phyloP scores from a whole-genome alignment of 2,113 vertebrate genomes.

The Psephotus haematonotus region DNA sequence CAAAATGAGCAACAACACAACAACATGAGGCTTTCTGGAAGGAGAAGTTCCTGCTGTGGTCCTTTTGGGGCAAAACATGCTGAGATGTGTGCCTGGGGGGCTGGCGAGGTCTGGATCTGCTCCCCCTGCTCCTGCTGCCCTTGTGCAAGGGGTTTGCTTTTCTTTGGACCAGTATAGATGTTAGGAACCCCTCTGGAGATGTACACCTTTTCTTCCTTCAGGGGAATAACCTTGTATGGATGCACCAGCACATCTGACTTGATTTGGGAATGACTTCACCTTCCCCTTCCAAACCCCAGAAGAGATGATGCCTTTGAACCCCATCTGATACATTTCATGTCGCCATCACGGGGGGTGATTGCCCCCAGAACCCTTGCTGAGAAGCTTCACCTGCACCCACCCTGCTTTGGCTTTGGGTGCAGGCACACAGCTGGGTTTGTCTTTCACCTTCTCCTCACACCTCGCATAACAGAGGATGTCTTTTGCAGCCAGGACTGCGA shows the following conservation, averaged over 20 bases:
- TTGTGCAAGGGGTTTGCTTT: background rate
- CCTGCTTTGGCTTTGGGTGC: background rate
- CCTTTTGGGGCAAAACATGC: accelerated
- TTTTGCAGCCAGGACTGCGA: background rate
- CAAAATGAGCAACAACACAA: accelerated
- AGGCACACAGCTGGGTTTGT: background rate
- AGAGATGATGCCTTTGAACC: background rate
- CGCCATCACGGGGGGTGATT: background rate
- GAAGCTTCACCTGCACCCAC: background rate
- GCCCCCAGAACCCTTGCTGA: background rate
- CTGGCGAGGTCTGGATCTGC: background rate
- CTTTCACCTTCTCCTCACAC: background rate
- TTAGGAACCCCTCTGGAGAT: background rate
- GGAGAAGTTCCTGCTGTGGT: background rate
- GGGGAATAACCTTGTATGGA: background rate
- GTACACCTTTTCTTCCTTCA: background rate
- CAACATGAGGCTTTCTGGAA: background rate
- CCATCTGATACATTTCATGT: background rate
- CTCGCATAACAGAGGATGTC: background rate
- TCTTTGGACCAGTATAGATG: background rate
- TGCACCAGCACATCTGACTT: background rate
- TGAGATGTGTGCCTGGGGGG: accelerated
- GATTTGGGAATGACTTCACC: background rate
- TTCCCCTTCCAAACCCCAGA: background rate
- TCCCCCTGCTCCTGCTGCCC: background rate